Conservation (phyloP, 2,113 vertebrate species). For the Malurus elegans region DNA sequence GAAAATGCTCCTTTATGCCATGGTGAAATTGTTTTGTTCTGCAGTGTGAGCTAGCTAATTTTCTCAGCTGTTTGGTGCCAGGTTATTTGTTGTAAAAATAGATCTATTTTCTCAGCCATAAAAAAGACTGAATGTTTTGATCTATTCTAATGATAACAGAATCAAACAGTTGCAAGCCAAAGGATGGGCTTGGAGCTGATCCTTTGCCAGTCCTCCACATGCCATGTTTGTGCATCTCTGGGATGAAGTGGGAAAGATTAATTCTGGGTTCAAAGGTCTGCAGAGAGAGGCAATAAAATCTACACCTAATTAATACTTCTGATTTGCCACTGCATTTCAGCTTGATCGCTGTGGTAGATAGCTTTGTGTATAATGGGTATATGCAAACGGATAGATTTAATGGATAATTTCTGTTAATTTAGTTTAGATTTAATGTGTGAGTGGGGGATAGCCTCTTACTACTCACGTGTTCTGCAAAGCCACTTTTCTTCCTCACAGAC, state of each 20-base stretch:
- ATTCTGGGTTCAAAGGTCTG: background rate
- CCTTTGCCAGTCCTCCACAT: background rate
- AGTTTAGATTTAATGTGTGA: background rate
- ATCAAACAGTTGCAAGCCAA: background rate
- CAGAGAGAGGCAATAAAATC: background rate
- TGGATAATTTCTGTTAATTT: background rate
- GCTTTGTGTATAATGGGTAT: background rate
- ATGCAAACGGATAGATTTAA: background rate
- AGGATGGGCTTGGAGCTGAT: background rate
- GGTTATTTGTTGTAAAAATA: constrained; percentile 6
- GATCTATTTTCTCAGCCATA: background rate
- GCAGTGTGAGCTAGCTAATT: background rate
- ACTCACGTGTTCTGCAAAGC: background rate
- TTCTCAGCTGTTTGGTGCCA: constrained; percentile 6
- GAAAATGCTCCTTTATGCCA: background rate
- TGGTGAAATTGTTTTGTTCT: background rate
- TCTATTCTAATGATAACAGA: background rate
- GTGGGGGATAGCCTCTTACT: background rate
- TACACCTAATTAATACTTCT: background rate
- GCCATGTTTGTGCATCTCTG: background rate
- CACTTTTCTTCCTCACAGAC: background rate
- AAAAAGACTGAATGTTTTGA: background rate
- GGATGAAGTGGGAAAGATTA: background rate
- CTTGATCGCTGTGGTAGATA: background rate
- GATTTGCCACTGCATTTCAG: background rate